A percentile compares a stretch with the other conserved stretches of the same genome.
Conservation (phyloP, 2,797 vertebrate species). For the Xyrichtys novacula region DNA sequence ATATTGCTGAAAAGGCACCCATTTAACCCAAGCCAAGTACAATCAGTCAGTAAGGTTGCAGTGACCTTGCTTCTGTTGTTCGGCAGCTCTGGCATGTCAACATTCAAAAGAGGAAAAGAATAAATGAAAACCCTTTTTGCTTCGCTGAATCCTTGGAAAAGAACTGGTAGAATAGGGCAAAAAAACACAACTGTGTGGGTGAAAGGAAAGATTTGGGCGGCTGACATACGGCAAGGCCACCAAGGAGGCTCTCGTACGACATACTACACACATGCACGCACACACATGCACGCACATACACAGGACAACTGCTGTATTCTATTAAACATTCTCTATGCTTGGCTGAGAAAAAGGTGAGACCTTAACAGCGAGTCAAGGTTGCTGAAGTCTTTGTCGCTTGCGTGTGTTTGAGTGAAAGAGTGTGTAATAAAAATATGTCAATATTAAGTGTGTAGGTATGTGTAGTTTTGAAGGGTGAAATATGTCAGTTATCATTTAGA, state of each 20-base stretch:
- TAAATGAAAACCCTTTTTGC: background rate
- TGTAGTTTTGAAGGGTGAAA: constrained; percentile 32
- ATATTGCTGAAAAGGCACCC: constrained; percentile 25
- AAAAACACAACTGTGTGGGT: constrained; percentile 41
- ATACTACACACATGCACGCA: constrained; percentile 5
- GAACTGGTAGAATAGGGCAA: constrained; percentile 7
- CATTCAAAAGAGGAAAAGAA: background rate
- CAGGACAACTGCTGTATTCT: constrained; percentile 39
- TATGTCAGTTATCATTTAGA: constrained; percentile 10
- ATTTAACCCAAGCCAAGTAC: constrained; percentile 33
- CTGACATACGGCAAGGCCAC: background rate
- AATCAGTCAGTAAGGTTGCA: constrained; percentile 35
- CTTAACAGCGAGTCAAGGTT: constrained; percentile 51
- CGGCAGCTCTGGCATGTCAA: constrained; percentile 2
- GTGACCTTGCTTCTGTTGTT: constrained; percentile 49
- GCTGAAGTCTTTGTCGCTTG: constrained; percentile 29
- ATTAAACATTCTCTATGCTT: constrained; percentile 39
- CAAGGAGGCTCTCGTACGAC: background rate
- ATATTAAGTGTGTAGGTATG: constrained; percentile 1
- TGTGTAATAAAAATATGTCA: constrained; percentile 5
- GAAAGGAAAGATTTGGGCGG: constrained; percentile 42
- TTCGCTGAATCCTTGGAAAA: constrained; percentile 40
- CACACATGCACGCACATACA: constrained; percentile 12
- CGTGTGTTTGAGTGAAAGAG: constrained; percentile 2
- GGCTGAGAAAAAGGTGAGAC: constrained; percentile 42